These are phyloP conservation scores for Nomada hirtipes DNA, from an alignment of 2,888 invertebrate genomes.

Conservation along the genomic window DNA sequence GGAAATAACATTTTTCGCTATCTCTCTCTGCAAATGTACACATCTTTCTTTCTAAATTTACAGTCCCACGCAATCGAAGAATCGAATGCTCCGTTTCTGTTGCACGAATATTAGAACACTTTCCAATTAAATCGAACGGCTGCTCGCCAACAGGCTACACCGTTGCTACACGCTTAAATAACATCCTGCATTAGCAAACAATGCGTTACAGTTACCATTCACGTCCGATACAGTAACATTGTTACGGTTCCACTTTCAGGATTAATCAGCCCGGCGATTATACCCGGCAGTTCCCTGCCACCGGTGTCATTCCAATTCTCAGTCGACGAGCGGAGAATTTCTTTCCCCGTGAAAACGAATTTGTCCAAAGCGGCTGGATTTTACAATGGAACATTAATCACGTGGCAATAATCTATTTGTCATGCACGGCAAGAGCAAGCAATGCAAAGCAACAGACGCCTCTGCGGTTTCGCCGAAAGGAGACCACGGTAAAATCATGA, in stretches of 20 bases:
- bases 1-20: no score
- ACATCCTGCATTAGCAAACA: conserved; percentile 28
- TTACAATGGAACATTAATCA: conserved; percentile 41
- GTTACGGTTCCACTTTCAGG: conserved; percentile 1
- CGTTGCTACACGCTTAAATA: background rate
- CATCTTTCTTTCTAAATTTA: no score
- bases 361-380: conserved; percentile 6
- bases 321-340: no score
- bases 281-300: background rate
- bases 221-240: background rate
- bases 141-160: background rate
- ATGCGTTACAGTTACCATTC: conserved; percentile 36
- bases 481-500: conserved; percentile 12
- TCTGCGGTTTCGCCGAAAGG: conserved; percentile 21
- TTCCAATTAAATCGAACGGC: conserved; percentile 27
- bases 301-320: conserved; percentile 11
- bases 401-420: conserved; percentile 32
- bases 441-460: background rate
- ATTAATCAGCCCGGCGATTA: conserved; percentile 9
- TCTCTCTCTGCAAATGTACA: no score
- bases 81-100: background rate
- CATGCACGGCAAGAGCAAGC: conserved; percentile 6
- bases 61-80: no score
- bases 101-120: conserved; percentile 29
- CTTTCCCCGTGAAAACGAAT: conserved; percentile 16